Base-by-base conservation (phyloP, 53 echinoderm and acorn worm species). In the Hippasteria phrygiana region DNA sequence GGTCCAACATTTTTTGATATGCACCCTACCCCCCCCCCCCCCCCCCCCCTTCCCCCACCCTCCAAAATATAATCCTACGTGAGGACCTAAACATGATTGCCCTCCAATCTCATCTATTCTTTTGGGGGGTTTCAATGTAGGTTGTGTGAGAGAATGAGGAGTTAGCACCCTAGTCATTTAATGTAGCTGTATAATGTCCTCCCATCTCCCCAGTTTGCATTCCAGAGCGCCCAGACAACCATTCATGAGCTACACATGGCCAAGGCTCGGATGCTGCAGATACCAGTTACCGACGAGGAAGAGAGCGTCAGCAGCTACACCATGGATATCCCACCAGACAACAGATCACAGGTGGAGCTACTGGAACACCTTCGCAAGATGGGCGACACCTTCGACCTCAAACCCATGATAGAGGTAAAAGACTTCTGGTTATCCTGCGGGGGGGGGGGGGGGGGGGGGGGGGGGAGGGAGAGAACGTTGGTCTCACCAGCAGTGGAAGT, bases 171-270 rank as follows among this genome's bases (percentile, higher is more conserved):
- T n/a, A n/a, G n/a, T n/a, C n/a, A n/a, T n/a, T n/a, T n/a, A n/a
- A n/a, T n/a, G n/a, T n/a, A n/a, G n/a, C n/a, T n/a, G n/a, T n/a
- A n/a, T n/a, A n/a, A n/a, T 17, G 27, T 62, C 39, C 13, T 81
- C 24, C 28, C 38, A 64, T 6, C 32, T 64, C 41, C 71, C 18
- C 87, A 96, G 96, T 90, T 96, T 77, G 88, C 96, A n/a, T 96
- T 96, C 69, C 89, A 94, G 77, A 91, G 94, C 29, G 90, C 91
- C 28, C 91, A 92, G 84, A 93, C 83, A 45, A 90, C 93, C 31
- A 48, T 96, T 41, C 81, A 89, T 20, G 89, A 91, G 26, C 91
- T 96, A n/a, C 93, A 88, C 67, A 85, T 91, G 76, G 65, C 75
- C 41, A 87, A 72, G 63, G 88, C 88, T 0, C 62, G 80, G 37